phyloP scores from a whole-genome alignment of 2,797 vertebrate species.

The Paratrypauchen microcephalus region DNA sequence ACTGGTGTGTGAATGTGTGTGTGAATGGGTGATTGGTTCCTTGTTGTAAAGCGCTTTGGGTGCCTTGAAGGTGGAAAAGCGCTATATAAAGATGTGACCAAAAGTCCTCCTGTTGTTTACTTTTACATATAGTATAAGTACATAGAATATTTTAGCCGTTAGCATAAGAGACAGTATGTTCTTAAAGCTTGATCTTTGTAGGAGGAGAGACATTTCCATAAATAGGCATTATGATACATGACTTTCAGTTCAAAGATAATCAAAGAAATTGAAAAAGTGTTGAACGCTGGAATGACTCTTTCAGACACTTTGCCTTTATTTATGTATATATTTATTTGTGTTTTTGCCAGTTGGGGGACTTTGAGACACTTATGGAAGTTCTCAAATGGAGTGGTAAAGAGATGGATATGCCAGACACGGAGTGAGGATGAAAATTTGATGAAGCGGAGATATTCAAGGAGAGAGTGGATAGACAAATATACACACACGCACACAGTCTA shows the following conservation, averaged over 20 bases:
- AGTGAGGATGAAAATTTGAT: constrained; percentile 14
- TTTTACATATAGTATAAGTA: neutral
- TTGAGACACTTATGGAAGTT: constrained; percentile 48
- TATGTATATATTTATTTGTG: constrained; percentile 47
- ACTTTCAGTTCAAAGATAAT: constrained; percentile 74
- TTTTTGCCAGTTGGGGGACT: constrained; percentile 45
- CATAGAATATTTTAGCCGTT: neutral
- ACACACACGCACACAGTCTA: constrained; percentile 38
- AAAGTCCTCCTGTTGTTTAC: neutral
- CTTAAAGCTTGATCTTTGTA: constrained; percentile 25
- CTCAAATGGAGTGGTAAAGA: constrained; percentile 10
- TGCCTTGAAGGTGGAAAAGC: too few relatives aligned
- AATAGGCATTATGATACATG: constrained; percentile 66
- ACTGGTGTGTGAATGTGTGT: too few relatives aligned
- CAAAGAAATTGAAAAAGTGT: constrained; percentile 70
- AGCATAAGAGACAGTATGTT: constrained; percentile 13
- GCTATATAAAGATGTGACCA: too few relatives aligned
- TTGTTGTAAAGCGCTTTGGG: too few relatives aligned
- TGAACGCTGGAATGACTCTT: constrained; percentile 66
- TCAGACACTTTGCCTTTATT: constrained; percentile 48
- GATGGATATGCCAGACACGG: constrained; percentile 27
- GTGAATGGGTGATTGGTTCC: too few relatives aligned
- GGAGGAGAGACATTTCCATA: constrained; percentile 64
- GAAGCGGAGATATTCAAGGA: constrained; percentile 27
- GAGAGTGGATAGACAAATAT: constrained; percentile 16